These are phyloP conservation scores for Podarcis siculus DNA, from an alignment of 2,797 vertebrate genomes.

Conservation along the genomic window DNA sequence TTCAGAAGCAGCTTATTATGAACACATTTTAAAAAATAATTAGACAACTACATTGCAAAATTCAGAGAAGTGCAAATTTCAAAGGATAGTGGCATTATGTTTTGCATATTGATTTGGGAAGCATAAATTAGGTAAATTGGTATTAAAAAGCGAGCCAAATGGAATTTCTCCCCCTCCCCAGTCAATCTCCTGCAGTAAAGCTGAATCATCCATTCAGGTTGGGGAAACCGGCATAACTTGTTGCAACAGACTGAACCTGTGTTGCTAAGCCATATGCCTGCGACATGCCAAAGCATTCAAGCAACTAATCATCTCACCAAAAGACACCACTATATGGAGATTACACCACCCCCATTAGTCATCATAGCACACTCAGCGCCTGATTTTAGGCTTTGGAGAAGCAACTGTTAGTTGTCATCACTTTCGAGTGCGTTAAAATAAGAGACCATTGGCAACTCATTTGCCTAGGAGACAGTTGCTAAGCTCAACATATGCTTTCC, in stretches of 20 bases:
- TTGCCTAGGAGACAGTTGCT: slow-evolving; percentile 35
- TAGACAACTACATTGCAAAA: too few relatives aligned
- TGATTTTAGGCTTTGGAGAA: not conserved
- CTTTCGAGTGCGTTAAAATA: slow-evolving; percentile 9
- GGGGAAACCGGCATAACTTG: not conserved
- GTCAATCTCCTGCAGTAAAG: not conserved
- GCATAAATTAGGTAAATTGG: too few relatives aligned
- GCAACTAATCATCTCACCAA: not conserved
- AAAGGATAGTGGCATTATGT: too few relatives aligned
- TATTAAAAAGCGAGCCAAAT: too few relatives aligned
- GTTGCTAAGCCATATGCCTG: not conserved
- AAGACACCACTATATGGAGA: not conserved
- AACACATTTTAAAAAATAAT: too few relatives aligned
- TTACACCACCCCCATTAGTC: not conserved
- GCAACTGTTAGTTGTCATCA: not conserved
- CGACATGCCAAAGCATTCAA: not conserved
- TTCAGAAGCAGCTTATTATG: slow-evolving; percentile 13
- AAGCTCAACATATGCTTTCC: slow-evolving; percentile 30
- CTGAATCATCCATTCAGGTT: not conserved
- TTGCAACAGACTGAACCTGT: not conserved
- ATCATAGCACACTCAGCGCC: not conserved
- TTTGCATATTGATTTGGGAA: too few relatives aligned
- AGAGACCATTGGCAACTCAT: slow-evolving; percentile 19
- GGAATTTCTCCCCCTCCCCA: too few relatives aligned
- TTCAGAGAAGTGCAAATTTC: too few relatives aligned